Evolutionary conservation across 2,888 invertebrate species (phyloP).

Genomic region (Melieria omissa): DNA sequence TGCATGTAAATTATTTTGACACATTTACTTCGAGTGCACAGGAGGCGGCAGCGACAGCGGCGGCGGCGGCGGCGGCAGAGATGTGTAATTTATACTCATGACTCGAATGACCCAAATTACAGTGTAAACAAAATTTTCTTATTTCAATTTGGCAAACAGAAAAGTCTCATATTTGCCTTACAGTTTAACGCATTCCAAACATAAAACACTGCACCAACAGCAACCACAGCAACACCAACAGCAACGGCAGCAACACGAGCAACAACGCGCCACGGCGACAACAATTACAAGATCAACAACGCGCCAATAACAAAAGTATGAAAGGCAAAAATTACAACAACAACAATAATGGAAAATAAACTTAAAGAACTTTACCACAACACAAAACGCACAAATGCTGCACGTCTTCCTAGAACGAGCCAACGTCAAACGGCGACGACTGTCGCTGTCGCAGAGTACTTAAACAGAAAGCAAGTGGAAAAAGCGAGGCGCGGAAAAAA

Average conservation of each 20-base stretch:
- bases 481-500: no score
- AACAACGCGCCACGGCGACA: no score
- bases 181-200: constrained; percentile 19
- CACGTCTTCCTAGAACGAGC: constrained; percentile 17
- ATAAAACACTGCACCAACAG: no score
- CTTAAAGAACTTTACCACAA: no score
- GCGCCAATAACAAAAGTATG: neutral
- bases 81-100: neutral
- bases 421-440: neutral
- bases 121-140: constrained; percentile 51
- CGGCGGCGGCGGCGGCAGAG: neutral
- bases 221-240: neutral
- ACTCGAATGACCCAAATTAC: constrained; percentile 56
- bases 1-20: constrained; percentile 8
- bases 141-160: constrained; percentile 45
- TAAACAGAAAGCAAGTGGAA: no score
- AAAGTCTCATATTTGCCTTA: constrained; percentile 17
- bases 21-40: neutral
- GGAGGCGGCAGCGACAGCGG: neutral
- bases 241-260: no score
- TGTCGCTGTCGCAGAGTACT: no score
- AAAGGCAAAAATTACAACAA: neutral
- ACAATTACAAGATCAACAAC: no score
- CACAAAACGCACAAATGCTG: constrained; percentile 1
- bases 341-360: no score